phyloP scores from a whole-genome alignment of 1,140 invertebrate genomes.

The Cyrtorhinus lividipennis region DNA sequence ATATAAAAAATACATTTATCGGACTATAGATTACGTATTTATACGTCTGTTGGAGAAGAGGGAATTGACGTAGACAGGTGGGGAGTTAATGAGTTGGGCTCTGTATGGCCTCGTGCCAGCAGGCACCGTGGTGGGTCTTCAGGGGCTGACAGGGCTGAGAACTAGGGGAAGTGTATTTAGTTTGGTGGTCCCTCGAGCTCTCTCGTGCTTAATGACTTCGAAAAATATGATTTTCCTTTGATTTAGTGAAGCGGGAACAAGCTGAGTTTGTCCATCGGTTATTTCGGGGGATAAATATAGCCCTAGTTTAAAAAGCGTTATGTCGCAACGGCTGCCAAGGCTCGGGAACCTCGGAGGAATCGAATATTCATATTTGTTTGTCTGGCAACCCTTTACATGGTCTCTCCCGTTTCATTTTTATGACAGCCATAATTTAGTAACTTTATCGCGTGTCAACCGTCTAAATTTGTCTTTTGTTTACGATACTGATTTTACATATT shows the following conservation, averaged over 20 bases:
- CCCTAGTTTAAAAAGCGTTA: conserved; percentile 4
- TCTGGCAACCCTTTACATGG: neutral
- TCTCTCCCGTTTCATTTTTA: neutral
- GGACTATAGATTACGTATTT: neutral
- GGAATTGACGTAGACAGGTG: conserved; percentile 3
- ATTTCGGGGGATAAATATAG: neutral
- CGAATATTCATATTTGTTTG: conserved; percentile 4
- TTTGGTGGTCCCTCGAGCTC: neutral
- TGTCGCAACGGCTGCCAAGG: neutral
- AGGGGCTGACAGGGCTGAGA: neutral
- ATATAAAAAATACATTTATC: neutral
- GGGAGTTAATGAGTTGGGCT: neutral
- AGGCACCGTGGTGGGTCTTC: neutral
- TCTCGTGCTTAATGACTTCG: neutral
- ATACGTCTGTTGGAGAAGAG: neutral
- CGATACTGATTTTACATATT: too few relatives aligned
- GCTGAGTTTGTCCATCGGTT: neutral
- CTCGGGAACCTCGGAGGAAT: neutral
- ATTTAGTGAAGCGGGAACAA: conserved; percentile 6
- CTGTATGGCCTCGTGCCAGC: neutral
- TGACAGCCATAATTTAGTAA: neutral
- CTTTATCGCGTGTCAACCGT: neutral
- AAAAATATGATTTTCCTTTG: conserved; percentile 5
- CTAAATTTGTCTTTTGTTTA: neutral
- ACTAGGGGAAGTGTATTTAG: neutral